Evolutionary conservation across 2,888 invertebrate genomes (phyloP).

Genomic region (Pristionchus entomophagus): DNA sequence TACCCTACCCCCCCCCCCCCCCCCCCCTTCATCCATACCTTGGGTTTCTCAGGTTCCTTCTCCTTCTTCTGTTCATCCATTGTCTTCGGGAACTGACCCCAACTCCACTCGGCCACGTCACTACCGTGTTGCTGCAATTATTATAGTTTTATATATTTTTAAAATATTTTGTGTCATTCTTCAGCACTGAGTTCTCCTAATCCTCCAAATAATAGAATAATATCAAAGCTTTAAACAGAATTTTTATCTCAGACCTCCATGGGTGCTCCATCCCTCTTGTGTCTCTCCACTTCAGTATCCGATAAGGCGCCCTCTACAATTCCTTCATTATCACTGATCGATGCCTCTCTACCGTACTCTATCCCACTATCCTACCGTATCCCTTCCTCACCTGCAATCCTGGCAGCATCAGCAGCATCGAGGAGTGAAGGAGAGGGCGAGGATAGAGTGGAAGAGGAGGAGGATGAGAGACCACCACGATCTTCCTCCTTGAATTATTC

Average conservation of each 20-base stretch:
- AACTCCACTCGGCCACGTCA: slow-evolving; percentile 76
- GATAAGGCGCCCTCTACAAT: slow-evolving; percentile 71
- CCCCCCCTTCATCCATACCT: slow-evolving; percentile 17
- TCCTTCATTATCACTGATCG: background rate
- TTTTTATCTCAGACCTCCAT: background rate
- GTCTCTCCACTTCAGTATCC: slow-evolving; percentile 73
- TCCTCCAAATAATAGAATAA: too few species aligned
- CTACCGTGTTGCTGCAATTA: slow-evolving; percentile 54
- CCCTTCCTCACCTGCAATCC: slow-evolving; percentile 18
- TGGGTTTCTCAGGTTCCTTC: slow-evolving; percentile 47
- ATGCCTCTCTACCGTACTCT: background rate
- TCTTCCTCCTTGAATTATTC: background rate
- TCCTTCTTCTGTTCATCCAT: slow-evolving; percentile 51
- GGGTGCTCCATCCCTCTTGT: slow-evolving; percentile 47
- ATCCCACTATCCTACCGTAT: background rate
- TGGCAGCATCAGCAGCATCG: slow-evolving; percentile 57
- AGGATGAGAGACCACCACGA: slow-evolving; percentile 44
- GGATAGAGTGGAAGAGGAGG: slow-evolving; percentile 57
- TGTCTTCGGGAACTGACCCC: slow-evolving; percentile 77
- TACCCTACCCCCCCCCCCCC: background rate
- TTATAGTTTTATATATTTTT: background rate
- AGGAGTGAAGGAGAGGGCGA: slow-evolving; percentile 59
- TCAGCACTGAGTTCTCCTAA: background rate
- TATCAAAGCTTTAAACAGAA: too few species aligned
- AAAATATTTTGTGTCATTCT: background rate